phyloP scores from a whole-genome alignment of 2,113 vertebrate species.

The Anarhynchus alexandrinus region DNA sequence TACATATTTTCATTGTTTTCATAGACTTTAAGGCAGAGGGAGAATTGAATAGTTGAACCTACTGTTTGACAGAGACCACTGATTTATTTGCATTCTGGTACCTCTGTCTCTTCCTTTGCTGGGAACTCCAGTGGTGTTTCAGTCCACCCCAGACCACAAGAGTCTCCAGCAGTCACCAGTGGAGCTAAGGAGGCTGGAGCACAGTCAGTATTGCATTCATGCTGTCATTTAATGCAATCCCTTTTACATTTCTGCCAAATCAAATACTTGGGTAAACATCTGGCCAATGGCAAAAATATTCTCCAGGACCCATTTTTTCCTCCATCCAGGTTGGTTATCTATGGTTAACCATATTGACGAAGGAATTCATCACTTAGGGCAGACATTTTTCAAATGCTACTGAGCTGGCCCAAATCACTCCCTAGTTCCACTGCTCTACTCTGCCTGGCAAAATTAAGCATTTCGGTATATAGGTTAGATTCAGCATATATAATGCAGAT shows the following conservation, averaged over 20 bases:
- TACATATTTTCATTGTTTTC: constrained; percentile 4
- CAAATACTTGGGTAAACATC: background rate
- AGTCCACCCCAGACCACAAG: background rate
- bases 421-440: background rate
- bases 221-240: background rate
- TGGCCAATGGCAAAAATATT: background rate
- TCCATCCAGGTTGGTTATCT: background rate
- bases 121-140: background rate
- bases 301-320: background rate
- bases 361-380: background rate
- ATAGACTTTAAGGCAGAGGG: background rate
- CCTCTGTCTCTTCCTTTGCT: background rate
- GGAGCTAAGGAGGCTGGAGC: background rate
- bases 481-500: background rate
- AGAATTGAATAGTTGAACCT: background rate
- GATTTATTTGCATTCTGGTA: background rate
- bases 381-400: background rate
- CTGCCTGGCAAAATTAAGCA: background rate
- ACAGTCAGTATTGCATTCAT: background rate
- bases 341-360: background rate
- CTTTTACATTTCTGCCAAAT: background rate
- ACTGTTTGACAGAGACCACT: background rate
- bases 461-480: background rate
- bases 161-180: background rate
- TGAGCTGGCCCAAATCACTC: background rate